A percentile compares a stretch with the other conserved stretches of the same genome.
Evolutionary conservation across 2,888 invertebrate genomes (phyloP).

Genomic region (Tuta absoluta): DNA sequence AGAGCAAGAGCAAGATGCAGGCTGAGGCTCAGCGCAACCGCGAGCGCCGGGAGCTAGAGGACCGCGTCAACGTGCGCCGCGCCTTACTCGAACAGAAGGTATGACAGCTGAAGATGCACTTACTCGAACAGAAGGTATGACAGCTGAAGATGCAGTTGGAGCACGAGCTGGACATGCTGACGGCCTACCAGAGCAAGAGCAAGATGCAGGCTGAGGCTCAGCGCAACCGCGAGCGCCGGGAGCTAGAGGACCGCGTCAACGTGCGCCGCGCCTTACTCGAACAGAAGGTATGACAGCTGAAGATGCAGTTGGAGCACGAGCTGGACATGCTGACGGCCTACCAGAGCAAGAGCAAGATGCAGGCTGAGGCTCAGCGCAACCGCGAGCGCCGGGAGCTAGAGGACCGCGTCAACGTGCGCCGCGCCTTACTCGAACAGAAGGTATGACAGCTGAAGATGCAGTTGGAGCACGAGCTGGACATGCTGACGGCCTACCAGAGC

Average conservation of each 20-base stretch:
- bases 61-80: conserved; percentile 93
- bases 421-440: conserved; percentile 97
- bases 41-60: conserved; percentile 96
- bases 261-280: conserved; percentile 94
- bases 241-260: conserved; percentile 96
- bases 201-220: conserved; percentile 98
- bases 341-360: conserved; percentile 99
- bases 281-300: conserved; percentile 98
- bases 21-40: conserved; percentile 97
- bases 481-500: conserved; percentile 98
- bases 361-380: conserved; percentile 97
- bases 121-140: background rate
- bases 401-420: conserved; percentile 94
- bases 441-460: too few species aligned
- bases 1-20: conserved; percentile 99
- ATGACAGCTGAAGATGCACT: too few species aligned
- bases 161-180: conserved; percentile 97
- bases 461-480: conserved; percentile 98
- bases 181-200: conserved; percentile 99
- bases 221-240: conserved; percentile 95
- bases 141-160: too few species aligned
- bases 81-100: conserved; percentile 97
- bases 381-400: conserved; percentile 96
- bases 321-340: conserved; percentile 98
- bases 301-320: conserved; percentile 99